Evolutionary conservation across 2,113 vertebrate species (phyloP).

Genomic region (Daphoenositta chrysoptera): DNA sequence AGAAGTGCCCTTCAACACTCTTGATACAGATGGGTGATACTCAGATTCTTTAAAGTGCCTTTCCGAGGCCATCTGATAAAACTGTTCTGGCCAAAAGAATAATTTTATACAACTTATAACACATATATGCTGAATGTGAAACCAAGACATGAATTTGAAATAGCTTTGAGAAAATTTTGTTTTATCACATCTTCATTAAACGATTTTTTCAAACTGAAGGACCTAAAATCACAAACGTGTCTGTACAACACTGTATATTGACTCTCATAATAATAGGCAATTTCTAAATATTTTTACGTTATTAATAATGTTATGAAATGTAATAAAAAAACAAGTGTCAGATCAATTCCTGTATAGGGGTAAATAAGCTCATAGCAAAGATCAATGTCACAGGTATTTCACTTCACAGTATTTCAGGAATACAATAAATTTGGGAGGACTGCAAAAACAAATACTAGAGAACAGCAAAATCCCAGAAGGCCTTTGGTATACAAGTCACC

Average conservation of each 20-base stretch:
- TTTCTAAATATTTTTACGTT: slow-evolving; percentile 6
- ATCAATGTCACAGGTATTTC: background rate
- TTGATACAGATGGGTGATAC: background rate
- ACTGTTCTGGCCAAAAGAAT: background rate
- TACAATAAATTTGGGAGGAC: background rate
- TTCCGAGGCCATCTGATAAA: background rate
- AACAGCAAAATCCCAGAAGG: background rate
- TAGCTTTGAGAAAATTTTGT: background rate
- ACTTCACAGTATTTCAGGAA: background rate
- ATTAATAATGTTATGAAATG: background rate
- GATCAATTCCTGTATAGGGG: background rate
- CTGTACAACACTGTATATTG: background rate
- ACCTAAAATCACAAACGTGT: background rate
- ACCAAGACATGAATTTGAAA: background rate
- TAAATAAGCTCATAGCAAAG: background rate
- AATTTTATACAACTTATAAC: background rate
- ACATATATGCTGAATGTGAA: background rate
- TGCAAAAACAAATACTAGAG: background rate
- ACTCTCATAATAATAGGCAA: background rate
- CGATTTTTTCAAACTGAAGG: background rate
- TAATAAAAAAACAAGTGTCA: background rate
- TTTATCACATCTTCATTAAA: background rate
- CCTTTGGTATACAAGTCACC: background rate
- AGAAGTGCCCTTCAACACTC: background rate
- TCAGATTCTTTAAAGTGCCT: background rate